Percentiles rank a stretch among this genome's conserved stretches.
These are phyloP conservation scores for Mus spicilegus DNA, from an alignment of 2,113 vertebrate genomes.

Conservation along the genomic window DNA sequence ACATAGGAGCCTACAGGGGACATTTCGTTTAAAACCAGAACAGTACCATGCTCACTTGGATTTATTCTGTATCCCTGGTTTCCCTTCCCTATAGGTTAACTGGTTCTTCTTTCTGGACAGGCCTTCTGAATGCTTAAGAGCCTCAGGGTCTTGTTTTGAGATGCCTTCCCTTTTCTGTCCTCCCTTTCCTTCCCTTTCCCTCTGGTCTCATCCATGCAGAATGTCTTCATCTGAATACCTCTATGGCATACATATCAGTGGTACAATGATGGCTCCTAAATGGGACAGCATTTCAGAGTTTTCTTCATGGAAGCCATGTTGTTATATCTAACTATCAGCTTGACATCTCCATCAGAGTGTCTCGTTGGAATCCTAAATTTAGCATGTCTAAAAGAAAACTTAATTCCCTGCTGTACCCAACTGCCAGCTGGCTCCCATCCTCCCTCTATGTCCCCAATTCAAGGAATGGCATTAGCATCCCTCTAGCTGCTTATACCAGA, in stretches of 20 bases:
- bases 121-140: not conserved
- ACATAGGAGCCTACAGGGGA: not conserved
- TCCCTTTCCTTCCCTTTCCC: not conserved
- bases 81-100: not conserved
- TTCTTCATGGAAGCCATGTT: not conserved
- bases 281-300: not conserved
- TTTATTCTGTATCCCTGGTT: not conserved
- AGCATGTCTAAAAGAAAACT: slow-evolving; percentile 71
- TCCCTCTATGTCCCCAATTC: slow-evolving; percentile 57
- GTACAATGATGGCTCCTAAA: not conserved
- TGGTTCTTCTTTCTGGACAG: not conserved
- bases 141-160: not conserved
- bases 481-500: slow-evolving; percentile 48
- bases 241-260: no score
- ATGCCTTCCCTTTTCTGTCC: no score
- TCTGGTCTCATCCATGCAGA: not conserved
- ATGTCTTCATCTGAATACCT: not conserved
- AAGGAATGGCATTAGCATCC: slow-evolving; percentile 59
- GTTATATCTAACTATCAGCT: slow-evolving; percentile 15
- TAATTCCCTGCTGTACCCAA: slow-evolving; percentile 54
- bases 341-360: slow-evolving; percentile 39
- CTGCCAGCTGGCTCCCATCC: slow-evolving; percentile 58
- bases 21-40: not conserved
- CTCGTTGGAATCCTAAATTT: slow-evolving; percentile 63
- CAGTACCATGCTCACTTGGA: not conserved